phyloP scores from a whole-genome alignment of 2,797 vertebrate genomes.

The Rhincodon typus region DNA sequence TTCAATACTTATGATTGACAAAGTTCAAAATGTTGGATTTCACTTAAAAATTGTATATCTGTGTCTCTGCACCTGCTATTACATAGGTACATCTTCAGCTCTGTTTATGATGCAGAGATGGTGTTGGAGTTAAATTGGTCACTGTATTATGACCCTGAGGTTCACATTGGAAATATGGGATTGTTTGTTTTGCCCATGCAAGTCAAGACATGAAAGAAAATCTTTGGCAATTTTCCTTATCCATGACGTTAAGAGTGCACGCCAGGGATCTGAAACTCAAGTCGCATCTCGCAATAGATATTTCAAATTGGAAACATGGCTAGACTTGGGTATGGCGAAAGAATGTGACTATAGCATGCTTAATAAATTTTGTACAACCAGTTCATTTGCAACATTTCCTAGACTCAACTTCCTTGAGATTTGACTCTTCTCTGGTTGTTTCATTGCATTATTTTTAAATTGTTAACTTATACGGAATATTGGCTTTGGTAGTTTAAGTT shows the following conservation, averaged over 20 bases:
- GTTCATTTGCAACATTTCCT: not conserved
- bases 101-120: not conserved
- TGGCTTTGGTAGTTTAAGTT: not conserved
- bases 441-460: not conserved
- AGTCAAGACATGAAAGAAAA: not conserved
- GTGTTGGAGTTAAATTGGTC: not conserved
- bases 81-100: too few species aligned
- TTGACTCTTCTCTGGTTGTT: not conserved
- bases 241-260: too few species aligned
- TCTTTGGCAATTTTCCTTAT: too few species aligned
- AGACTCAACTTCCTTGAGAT: not conserved
- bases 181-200: not conserved
- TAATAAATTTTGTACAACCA: not conserved
- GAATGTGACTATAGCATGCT: too few species aligned
- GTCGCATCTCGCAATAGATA: not conserved
- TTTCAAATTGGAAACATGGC: not conserved
- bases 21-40: not conserved
- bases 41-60: not conserved
- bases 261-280: too few species aligned
- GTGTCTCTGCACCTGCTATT: not conserved
- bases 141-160: not conserved
- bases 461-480: not conserved
- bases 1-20: not conserved
- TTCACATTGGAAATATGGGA: not conserved
- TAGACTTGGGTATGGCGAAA: not conserved